A percentile compares a stretch with the other conserved stretches of the same genome.
Evolutionary conservation across 2,113 vertebrate genomes (phyloP).

Genomic region (Notiomystis cincta): DNA sequence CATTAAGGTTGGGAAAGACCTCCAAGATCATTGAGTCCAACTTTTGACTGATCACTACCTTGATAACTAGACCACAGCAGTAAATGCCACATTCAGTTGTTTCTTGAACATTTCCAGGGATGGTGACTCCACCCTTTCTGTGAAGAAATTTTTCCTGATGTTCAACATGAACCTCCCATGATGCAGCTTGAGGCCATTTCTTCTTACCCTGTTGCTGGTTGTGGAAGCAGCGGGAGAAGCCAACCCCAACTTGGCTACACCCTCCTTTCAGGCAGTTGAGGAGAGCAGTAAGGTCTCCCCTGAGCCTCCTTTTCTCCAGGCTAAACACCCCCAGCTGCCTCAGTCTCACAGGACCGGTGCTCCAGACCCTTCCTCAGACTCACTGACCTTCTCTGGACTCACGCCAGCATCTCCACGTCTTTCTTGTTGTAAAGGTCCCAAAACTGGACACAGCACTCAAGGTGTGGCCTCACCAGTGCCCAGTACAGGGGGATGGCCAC

Average conservation of each 20-base stretch:
- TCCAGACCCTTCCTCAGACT: not conserved
- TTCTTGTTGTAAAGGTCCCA: not conserved
- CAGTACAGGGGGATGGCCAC: not conserved
- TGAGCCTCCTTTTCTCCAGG: not conserved
- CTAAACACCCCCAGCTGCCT: not conserved
- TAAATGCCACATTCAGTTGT: not conserved
- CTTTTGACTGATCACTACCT: not conserved
- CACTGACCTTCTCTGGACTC: accelerated
- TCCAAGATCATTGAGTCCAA: not conserved
- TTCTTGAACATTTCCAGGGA: not conserved
- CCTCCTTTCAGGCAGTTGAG: not conserved
- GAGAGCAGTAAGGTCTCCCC: no score
- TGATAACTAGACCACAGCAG: not conserved
- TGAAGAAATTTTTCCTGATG: not conserved
- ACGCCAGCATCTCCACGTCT: not conserved
- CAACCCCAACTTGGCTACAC: not conserved
- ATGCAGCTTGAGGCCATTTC: not conserved
- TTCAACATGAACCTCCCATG: not conserved
- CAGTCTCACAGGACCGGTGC: not conserved
- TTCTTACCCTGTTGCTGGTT: accelerated
- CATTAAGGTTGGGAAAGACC: not conserved
- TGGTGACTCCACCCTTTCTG: not conserved
- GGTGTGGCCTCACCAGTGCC: not conserved
- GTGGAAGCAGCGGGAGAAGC: not conserved
- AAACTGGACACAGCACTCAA: not conserved